Base-by-base conservation (phyloP, 1,140 invertebrate species). In the Drosophila rhopaloa region DNA sequence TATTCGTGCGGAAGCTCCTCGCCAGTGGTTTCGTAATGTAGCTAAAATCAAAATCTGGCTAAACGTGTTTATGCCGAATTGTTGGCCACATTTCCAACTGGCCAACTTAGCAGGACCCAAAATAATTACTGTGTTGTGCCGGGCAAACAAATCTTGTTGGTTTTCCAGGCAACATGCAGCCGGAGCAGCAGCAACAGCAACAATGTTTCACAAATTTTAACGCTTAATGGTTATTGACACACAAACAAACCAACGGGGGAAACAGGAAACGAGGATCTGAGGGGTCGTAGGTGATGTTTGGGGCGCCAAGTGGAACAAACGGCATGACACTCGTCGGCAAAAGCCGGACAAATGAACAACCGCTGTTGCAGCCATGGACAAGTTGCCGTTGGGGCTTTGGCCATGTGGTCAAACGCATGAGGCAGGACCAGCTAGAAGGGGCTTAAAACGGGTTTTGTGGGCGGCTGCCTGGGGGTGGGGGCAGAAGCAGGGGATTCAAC, bases 141-240 rank as follows among this genome's bases (percentile, higher is more conserved):
- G 37, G 76, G 38, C 47, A 53, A 63, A 77, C 76, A 78, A 88
- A 88, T 86, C 76, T 62, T 67, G 71, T 73, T 77, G 72, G 57
- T 56, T 57, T 47, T 38, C 43, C 62, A 61, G 43, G 63, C 48
- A 44, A 68, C 35, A 66, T 54, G 38, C 61, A 85, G 53, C 63
- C 61, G 48, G 37, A 48, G 6, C 40, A 61, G 38, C 57, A 60
- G 14, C 43, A 44, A 19, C 43, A 32, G n/a, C 58, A 70, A 76
- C 59, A 61, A 58, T 63, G 72, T 77, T 82, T 77, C 73, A 79
- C 76, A 84, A 89, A 78, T 81, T 88, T 89, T 84, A 88, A 89
- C 84, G 76, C 68, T 84, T 84, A 84, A 88, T 89, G 84, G 80
- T 75, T 84, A 88, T 88, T 88, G 84, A 86, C 68, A 78, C 66